These are phyloP conservation scores for Pantherophis vulpinus DNA, from an alignment of 2,797 vertebrate genomes.

Conservation along the genomic window DNA sequence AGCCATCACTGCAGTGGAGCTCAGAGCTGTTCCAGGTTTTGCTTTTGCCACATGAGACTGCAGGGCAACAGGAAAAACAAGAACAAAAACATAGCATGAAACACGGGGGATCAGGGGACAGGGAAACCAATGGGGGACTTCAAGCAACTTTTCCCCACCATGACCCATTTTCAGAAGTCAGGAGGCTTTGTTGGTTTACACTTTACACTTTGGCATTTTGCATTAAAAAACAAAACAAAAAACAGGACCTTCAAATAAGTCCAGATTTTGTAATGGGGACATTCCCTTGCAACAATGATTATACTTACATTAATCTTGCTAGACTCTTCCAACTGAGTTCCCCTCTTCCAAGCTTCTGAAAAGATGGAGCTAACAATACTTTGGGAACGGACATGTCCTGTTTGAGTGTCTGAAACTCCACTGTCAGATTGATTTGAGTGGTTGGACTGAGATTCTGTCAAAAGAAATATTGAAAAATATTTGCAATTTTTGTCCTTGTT, in stretches of 20 bases:
- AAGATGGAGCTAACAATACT: constrained; percentile 98
- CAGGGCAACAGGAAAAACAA: constrained; percentile 75
- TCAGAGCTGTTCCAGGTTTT: constrained; percentile 78
- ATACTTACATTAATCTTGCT: constrained; percentile 77
- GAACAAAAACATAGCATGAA: constrained; percentile 54
- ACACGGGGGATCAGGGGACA: constrained; percentile 51
- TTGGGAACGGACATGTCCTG: constrained; percentile 89
- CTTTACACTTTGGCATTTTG: not conserved
- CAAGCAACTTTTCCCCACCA: not conserved
- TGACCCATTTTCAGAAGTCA: not conserved
- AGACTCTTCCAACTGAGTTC: constrained; percentile 94
- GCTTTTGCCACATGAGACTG: constrained; percentile 83
- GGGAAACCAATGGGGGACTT: not conserved
- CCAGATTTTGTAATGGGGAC: not conserved
- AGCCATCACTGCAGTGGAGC: constrained; percentile 77
- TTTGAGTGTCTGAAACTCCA: constrained; percentile 90
- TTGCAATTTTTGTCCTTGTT: not conserved
- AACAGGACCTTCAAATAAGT: not conserved
- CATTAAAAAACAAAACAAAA: too few species aligned
- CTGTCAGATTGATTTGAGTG: constrained; percentile 91
- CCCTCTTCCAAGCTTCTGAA: constrained; percentile 97
- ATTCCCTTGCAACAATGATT: not conserved
- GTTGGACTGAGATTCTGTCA: constrained; percentile 87
- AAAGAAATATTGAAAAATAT: constrained; percentile 30
- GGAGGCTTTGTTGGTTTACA: not conserved